Evolutionary conservation across 2,113 vertebrate genomes (phyloP).

Genomic region (Indri indri): DNA sequence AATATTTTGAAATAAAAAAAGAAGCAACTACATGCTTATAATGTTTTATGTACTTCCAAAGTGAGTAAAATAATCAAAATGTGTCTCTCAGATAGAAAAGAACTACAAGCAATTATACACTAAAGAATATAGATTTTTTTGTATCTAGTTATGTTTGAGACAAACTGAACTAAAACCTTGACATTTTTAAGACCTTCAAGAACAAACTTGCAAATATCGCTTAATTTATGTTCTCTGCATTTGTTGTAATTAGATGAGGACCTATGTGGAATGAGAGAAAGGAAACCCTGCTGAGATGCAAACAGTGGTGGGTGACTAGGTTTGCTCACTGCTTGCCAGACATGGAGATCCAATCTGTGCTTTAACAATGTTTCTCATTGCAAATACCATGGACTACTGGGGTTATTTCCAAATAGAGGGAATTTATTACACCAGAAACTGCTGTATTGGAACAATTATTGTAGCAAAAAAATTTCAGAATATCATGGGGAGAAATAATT

Average conservation of each 20-base stretch:
- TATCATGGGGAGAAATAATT: background rate
- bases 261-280: background rate
- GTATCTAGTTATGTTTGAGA: background rate
- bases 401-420: background rate
- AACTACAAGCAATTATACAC: background rate
- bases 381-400: background rate
- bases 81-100: background rate
- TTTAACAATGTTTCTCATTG: background rate
- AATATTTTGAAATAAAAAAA: background rate
- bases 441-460: background rate
- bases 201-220: background rate
- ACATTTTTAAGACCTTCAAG: background rate
- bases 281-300: accelerated
- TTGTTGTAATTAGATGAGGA: background rate
- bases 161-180: background rate
- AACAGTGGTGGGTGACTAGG: background rate
- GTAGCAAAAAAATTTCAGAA: background rate
- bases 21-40: background rate
- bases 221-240: background rate
- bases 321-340: background rate
- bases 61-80: background rate
- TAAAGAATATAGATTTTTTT: background rate
- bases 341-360: background rate
- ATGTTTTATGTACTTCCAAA: background rate
- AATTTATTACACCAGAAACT: background rate